These are phyloP conservation scores for Heterohyrax brucei DNA, from an alignment of 2,797 vertebrate genomes.

Conservation along the genomic window DNA sequence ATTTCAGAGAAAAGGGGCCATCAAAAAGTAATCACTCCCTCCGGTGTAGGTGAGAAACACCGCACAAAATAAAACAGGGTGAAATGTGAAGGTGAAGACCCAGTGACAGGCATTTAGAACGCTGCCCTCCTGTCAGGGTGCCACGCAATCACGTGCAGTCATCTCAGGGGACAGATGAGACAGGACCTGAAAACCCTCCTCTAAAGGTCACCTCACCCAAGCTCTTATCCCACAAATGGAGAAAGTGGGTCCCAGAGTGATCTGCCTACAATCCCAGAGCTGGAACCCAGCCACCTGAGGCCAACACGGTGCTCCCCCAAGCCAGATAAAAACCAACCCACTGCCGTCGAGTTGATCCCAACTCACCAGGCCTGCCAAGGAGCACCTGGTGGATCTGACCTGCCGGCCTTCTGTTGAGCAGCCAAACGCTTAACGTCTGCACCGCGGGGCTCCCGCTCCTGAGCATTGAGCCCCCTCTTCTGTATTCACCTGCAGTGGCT, in stretches of 20 bases:
- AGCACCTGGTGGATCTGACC: too few relatives aligned
- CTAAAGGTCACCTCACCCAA: background rate
- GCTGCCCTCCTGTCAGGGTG: background rate
- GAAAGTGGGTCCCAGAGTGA: background rate
- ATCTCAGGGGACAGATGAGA: constrained; percentile 11
- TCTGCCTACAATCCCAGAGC: background rate
- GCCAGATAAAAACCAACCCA: too few relatives aligned
- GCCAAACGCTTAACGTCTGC: too few relatives aligned
- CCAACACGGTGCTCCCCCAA: rapidly evolving
- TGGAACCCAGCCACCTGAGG: background rate
- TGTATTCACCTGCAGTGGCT: too few relatives aligned
- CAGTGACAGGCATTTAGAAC: background rate
- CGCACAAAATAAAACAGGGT: background rate
- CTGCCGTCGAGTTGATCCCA: too few relatives aligned
- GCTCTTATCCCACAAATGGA: background rate
- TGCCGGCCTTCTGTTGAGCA: too few relatives aligned
- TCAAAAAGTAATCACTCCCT: background rate
- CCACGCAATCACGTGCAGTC: background rate
- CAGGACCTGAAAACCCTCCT: background rate
- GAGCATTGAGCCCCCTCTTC: too few relatives aligned
- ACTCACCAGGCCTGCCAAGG: too few relatives aligned
- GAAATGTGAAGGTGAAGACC: background rate
- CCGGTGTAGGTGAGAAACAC: background rate
- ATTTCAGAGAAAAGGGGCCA: background rate
- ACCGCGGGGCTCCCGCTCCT: too few relatives aligned